Percentiles rank a stretch among this genome's conserved stretches.
These are phyloP conservation scores for Anoplolepis gracilipes DNA, from an alignment of 1,140 invertebrate species.

Conservation along the genomic window DNA sequence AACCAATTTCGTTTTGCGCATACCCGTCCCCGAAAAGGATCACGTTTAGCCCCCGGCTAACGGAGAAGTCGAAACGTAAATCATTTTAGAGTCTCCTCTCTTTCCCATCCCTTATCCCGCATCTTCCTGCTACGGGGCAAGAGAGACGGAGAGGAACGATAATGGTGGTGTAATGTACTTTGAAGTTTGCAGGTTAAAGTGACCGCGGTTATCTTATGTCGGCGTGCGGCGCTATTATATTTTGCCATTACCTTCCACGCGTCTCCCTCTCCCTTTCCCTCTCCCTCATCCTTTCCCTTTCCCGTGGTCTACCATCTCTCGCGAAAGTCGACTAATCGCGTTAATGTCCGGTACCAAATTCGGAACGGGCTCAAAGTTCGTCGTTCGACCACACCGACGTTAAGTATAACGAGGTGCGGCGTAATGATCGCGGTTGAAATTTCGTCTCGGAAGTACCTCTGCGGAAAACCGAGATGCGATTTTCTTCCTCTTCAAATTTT, in stretches of 20 bases:
- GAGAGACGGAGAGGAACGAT: conserved; percentile 49
- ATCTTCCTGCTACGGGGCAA: background rate
- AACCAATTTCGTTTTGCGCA: conserved; percentile 47
- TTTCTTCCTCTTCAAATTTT: background rate
- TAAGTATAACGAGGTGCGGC: conserved; percentile 26
- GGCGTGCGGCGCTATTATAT: conserved; percentile 50
- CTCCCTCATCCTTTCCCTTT: no score
- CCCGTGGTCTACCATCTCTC: conserved; percentile 12
- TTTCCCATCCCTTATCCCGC: background rate
- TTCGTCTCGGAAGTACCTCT: background rate
- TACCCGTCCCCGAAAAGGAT: conserved; percentile 40
- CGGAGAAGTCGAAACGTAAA: conserved; percentile 57
- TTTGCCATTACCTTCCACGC: conserved; percentile 51
- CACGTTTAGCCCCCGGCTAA: conserved; percentile 24
- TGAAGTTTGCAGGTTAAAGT: conserved; percentile 60
- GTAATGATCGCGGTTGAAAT: conserved; percentile 33
- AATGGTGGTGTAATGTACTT: conserved; percentile 60
- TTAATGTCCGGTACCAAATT: conserved; percentile 53
- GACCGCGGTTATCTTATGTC: conserved; percentile 59
- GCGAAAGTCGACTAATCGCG: conserved; percentile 52
- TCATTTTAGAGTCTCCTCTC: conserved; percentile 38
- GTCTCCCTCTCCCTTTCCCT: no score
- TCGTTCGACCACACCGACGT: conserved; percentile 9
- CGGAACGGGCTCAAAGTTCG: conserved; percentile 44
- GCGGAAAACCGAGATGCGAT: background rate